phyloP scores from a whole-genome alignment of 2,888 invertebrate genomes.

The Drosophila ochracea region DNA sequence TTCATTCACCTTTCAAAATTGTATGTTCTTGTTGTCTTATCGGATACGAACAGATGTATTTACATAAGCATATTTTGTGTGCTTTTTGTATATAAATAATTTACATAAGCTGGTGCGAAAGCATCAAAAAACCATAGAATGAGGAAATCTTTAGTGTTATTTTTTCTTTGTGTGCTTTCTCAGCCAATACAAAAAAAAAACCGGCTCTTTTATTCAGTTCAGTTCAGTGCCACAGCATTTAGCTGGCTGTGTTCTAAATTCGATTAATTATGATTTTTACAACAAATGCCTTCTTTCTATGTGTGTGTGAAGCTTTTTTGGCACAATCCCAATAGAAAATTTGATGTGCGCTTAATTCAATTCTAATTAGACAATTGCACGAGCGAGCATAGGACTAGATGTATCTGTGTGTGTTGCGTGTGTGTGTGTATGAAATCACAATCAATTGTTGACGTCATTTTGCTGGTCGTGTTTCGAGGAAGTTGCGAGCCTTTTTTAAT shows the following conservation, averaged over 20 bases:
- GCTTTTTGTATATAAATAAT: conserved; percentile 28
- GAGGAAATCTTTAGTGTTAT: conserved; percentile 47
- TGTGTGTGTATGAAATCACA: conserved; percentile 28
- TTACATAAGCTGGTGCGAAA: conserved; percentile 59
- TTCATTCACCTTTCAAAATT: conserved; percentile 71
- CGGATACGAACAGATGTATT: conserved; percentile 32
- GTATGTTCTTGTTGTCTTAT: conserved; percentile 41
- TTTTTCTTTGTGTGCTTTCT: conserved; percentile 5
- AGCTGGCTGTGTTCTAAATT: conserved; percentile 75
- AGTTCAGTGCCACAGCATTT: conserved; percentile 40
- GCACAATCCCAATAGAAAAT: conserved; percentile 24
- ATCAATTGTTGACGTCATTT: conserved; percentile 61
- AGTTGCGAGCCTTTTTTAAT: conserved; percentile 20
- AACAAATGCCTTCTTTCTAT: conserved; percentile 44
- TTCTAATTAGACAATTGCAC: conserved; percentile 73
- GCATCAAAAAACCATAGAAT: conserved; percentile 32
- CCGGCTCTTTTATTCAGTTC: conserved; percentile 52
- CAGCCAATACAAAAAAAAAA: conserved; percentile 33
- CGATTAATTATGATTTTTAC: conserved; percentile 71
- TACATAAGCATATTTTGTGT: conserved; percentile 63
- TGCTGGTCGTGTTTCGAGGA: conserved; percentile 14
- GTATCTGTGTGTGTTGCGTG: conserved; percentile 2
- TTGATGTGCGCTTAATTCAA: conserved; percentile 62
- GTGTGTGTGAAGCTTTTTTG: conserved; percentile 33
- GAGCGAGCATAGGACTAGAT: conserved; percentile 14